Conservation (phyloP, 2,888 invertebrate species). For the Neoaliturus tenellus region DNA sequence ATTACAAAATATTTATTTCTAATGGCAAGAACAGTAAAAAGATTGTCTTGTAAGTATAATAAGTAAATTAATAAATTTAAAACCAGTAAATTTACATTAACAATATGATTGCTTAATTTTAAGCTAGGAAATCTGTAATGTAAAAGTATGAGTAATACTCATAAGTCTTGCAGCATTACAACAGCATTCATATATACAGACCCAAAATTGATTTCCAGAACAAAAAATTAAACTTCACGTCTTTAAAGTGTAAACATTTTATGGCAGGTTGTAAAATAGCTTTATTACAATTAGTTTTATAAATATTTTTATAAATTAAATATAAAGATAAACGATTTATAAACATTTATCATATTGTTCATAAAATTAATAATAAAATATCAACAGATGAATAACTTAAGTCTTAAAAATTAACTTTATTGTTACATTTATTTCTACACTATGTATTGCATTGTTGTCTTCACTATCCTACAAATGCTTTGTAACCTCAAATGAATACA, state of each 20-base stretch:
- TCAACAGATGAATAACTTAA: slow-evolving; percentile 20
- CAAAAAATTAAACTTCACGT: not conserved
- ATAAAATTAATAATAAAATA: slow-evolving; percentile 13
- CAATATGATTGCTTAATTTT: not conserved
- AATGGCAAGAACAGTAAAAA: slow-evolving; percentile 5
- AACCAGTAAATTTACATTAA: not conserved
- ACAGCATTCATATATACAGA: too few species aligned
- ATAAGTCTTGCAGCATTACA: not conserved
- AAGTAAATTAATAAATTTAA: not conserved
- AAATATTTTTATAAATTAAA: slow-evolving; percentile 3
- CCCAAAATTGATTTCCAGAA: not conserved
- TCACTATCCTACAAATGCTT: slow-evolving; percentile 7
- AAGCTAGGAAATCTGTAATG: not conserved
- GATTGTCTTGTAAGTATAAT: not conserved
- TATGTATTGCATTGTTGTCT: slow-evolving; percentile 52
- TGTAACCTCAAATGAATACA: not conserved
- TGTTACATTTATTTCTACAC: slow-evolving; percentile 43
- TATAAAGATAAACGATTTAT: not conserved
- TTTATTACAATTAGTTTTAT: not conserved
- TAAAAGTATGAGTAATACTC: not conserved
- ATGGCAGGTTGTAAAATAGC: not conserved
- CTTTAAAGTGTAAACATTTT: not conserved
- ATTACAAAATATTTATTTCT: not conserved
- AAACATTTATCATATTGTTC: not conserved
- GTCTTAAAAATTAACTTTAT: not conserved